Evolutionary conservation across 2,888 invertebrate genomes (phyloP).

Genomic region (Cantharis nigra): DNA sequence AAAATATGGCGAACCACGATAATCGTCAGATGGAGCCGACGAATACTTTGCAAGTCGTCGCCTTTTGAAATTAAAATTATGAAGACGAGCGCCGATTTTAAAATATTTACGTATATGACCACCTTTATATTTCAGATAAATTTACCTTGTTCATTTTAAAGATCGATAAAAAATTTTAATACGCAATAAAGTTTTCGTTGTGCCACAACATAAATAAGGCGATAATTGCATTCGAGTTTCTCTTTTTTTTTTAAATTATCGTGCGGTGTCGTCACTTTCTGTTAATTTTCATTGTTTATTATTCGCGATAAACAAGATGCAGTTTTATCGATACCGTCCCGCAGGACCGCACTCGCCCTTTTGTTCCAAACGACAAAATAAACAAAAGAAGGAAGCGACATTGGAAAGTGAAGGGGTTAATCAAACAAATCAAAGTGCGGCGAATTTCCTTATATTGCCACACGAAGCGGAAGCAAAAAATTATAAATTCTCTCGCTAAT

Average conservation of each 20-base stretch:
- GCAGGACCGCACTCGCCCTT: not conserved
- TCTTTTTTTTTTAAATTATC: not conserved
- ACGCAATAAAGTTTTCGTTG: not conserved
- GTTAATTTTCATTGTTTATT: not conserved
- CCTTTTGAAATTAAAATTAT: not conserved
- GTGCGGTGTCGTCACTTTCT: not conserved
- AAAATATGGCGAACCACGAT: conserved; percentile 8
- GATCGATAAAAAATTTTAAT: not conserved
- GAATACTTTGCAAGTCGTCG: not conserved
- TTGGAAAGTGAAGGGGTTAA: not conserved
- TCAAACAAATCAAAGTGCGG: not conserved
- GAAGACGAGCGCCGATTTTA: not conserved
- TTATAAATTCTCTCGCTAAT: not conserved
- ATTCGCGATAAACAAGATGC: not conserved
- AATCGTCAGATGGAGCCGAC: conserved; percentile 6
- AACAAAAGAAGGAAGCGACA: not conserved
- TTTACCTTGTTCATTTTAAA: not conserved
- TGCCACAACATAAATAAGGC: not conserved
- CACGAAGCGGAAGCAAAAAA: not conserved
- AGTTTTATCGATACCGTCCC: not conserved
- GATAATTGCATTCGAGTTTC: not conserved
- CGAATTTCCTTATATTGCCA: not conserved
- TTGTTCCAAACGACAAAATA: not conserved
- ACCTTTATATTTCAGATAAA: not conserved
- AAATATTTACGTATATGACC: not conserved